Percentiles rank a stretch among this genome's conserved stretches.
These are phyloP conservation scores for Rhinopomastus cyanomelas DNA, from an alignment of 2,113 vertebrate genomes.

Conservation along the genomic window DNA sequence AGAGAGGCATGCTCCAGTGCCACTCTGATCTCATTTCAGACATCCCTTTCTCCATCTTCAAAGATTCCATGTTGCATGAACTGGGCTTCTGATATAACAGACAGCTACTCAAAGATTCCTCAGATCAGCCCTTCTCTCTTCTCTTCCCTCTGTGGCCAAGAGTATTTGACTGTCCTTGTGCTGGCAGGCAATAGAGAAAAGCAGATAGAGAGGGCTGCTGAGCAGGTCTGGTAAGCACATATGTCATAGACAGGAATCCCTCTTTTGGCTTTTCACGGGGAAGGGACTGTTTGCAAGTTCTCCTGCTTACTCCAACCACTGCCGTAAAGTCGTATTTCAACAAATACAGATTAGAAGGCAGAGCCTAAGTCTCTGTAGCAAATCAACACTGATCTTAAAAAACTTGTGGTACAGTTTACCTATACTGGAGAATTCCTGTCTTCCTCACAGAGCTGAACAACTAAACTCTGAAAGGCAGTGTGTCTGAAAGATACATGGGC, in stretches of 20 bases:
- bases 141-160: not conserved
- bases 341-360: not conserved
- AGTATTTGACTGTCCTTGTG: not conserved
- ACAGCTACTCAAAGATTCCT: accelerated
- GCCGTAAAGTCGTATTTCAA: not conserved
- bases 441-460: not conserved
- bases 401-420: not conserved
- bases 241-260: not conserved
- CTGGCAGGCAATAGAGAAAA: not conserved
- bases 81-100: not conserved
- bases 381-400: not conserved
- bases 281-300: not conserved
- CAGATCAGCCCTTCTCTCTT: not conserved
- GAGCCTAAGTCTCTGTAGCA: not conserved
- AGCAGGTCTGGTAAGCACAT: not conserved
- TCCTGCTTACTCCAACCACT: not conserved
- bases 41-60: not conserved
- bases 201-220: not conserved
- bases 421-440: not conserved
- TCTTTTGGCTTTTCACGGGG: not conserved
- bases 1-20: not conserved
- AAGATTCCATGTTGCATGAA: not conserved
- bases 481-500: not conserved
- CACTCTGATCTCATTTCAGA: not conserved
- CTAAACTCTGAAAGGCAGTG: not conserved